Evolutionary conservation across 2,888 invertebrate species (phyloP).

Genomic region (Nemurella pictetii): DNA sequence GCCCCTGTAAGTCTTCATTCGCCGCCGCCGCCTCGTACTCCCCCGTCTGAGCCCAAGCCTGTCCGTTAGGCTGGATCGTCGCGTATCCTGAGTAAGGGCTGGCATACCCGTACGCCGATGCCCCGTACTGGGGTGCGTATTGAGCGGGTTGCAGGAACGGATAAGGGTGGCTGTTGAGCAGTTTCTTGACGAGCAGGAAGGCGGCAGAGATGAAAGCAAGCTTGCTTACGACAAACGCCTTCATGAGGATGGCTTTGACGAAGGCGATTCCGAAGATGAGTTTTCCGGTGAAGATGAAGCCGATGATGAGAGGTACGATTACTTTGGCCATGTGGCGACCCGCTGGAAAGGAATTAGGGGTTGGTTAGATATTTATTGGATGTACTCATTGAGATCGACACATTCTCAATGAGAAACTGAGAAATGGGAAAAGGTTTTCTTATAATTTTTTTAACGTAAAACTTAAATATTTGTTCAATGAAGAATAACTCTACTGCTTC

Average conservation of each 20-base stretch:
- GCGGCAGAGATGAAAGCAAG: conserved; percentile 66
- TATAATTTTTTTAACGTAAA: too few relatives aligned
- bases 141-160: conserved; percentile 60
- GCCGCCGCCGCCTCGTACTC: conserved; percentile 4
- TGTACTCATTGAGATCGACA: too few relatives aligned
- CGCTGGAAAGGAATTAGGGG: not conserved
- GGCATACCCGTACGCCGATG: conserved; percentile 58
- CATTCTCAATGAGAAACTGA: too few relatives aligned
- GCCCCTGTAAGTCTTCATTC: conserved; percentile 37
- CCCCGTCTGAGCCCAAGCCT: conserved; percentile 26
- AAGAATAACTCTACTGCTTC: too few relatives aligned
- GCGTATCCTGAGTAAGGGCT: conserved; percentile 43
- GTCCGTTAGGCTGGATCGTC: conserved; percentile 45
- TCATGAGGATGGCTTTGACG: conserved; percentile 65
- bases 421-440: too few relatives aligned
- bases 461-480: too few relatives aligned
- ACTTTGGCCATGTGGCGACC: conserved; percentile 56
- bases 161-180: conserved; percentile 48
- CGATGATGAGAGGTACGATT: conserved; percentile 67
- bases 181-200: conserved; percentile 62
- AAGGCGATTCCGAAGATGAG: conserved; percentile 63
- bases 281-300: conserved; percentile 68
- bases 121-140: conserved; percentile 46
- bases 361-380: too few relatives aligned
- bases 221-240: conserved; percentile 71